phyloP scores from a whole-genome alignment of 2,797 vertebrate species.

The Cirrhinus molitorella region DNA sequence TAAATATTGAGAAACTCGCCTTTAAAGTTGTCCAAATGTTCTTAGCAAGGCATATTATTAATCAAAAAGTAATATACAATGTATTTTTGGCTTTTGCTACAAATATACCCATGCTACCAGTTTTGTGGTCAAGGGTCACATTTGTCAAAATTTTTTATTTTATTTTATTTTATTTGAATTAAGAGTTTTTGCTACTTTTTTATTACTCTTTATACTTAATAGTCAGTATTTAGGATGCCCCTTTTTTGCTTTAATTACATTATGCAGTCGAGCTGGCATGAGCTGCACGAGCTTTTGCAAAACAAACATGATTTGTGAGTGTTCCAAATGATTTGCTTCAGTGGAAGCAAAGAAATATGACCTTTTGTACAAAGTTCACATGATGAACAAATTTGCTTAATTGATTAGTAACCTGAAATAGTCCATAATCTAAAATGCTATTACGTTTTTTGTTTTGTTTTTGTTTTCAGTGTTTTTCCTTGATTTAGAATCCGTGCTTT shows the following conservation, averaged over 20 bases:
- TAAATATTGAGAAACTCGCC: no score
- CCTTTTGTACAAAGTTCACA: slow-evolving; percentile 10
- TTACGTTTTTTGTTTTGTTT: not conserved
- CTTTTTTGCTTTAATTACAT: slow-evolving; percentile 6
- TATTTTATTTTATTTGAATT: not conserved
- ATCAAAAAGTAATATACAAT: no score
- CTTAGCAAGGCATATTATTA: no score
- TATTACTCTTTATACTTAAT: not conserved
- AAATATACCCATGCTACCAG: no score
- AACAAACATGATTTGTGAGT: slow-evolving; percentile 19
- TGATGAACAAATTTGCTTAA: not conserved
- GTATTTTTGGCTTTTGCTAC: no score
- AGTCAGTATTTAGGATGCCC: not conserved
- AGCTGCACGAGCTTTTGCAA: slow-evolving; percentile 16
- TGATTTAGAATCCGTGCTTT: not conserved
- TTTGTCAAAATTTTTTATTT: not conserved
- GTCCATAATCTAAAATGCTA: not conserved
- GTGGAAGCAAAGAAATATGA: slow-evolving; percentile 11
- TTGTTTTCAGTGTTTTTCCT: not conserved
- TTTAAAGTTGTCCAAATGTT: no score
- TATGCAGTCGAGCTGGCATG: slow-evolving; percentile 3
- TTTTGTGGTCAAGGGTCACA: no score
- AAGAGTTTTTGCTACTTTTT: not conserved
- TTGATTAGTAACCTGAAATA: slow-evolving; percentile 6
- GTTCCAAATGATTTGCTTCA: slow-evolving; percentile 6